Conservation (phyloP, 2,797 vertebrate species). For the Vespertilio murinus region DNA sequence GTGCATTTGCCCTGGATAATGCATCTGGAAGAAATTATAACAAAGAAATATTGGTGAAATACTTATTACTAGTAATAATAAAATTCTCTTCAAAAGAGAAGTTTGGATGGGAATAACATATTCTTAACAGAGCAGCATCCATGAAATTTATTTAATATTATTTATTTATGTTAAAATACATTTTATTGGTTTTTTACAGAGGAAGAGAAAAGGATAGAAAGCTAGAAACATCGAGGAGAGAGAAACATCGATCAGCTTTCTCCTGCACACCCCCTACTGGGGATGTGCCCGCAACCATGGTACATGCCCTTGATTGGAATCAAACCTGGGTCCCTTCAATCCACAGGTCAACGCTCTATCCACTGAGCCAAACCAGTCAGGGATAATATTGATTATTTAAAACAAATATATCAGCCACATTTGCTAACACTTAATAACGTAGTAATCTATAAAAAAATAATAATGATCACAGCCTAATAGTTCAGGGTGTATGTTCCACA, state of each 20-base stretch:
- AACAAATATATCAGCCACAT: background rate
- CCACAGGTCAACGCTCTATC: no score
- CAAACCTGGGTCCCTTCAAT: no score
- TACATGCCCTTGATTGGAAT: no score
- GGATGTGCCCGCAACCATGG: no score
- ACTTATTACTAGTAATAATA: background rate
- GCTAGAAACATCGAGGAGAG: no score
- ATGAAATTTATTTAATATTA: constrained; percentile 7
- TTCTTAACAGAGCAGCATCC: background rate
- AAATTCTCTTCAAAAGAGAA: background rate
- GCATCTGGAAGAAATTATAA: background rate
- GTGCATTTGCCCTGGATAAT: background rate
- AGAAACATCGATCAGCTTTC: no score
- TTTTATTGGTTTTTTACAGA: no score
- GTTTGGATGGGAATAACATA: background rate
- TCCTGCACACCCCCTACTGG: no score
- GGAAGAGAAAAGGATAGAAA: no score
- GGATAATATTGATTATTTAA: background rate
- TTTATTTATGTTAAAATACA: background rate
- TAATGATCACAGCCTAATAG: background rate
- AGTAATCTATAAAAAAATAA: background rate
- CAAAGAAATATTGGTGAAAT: constrained; percentile 39
- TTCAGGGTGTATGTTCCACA: background rate
- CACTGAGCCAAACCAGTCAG: no score
- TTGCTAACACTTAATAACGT: background rate